Percentiles rank a stretch among this genome's conserved stretches.
Evolutionary conservation across 1,140 invertebrate species (phyloP).

Genomic region (Panagrolaimus sp.): DNA sequence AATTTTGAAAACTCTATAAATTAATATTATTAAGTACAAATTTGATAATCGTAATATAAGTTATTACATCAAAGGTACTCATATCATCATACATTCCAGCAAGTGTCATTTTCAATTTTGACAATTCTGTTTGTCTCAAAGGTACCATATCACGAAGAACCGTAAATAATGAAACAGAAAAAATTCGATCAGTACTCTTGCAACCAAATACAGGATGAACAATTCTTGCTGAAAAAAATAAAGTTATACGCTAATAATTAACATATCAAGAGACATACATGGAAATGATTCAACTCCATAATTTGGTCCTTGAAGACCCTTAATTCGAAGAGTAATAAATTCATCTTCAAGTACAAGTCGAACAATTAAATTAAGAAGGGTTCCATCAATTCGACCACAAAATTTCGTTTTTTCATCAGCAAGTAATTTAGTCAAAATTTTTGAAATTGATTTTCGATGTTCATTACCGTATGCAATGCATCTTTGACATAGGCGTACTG

Average conservation of each 20-base stretch:
- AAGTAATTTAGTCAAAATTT: background rate
- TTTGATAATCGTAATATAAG: no score
- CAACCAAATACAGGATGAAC: constrained; percentile 36
- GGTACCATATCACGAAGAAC: constrained; percentile 26
- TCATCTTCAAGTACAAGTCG: background rate
- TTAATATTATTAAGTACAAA: no score
- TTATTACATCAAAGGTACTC: no score
- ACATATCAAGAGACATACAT: background rate
- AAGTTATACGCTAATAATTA: background rate
- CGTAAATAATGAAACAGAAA: constrained; percentile 25
- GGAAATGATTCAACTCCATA: background rate
- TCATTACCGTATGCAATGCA: background rate
- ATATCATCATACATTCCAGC: no score
- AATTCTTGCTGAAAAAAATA: constrained; percentile 29
- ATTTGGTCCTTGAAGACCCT: background rate
- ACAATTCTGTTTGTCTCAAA: background rate
- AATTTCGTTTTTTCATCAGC: background rate
- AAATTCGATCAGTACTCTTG: constrained; percentile 24
- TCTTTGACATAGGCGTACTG: background rate
- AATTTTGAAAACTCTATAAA: no score
- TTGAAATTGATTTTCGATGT: background rate
- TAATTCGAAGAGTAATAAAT: background rate
- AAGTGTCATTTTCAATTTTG: no score
- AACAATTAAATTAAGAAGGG: background rate
- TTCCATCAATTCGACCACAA: background rate